These are phyloP conservation scores for Mythimna albipuncta DNA, from an alignment of 2,888 invertebrate genomes.

Conservation along the genomic window DNA sequence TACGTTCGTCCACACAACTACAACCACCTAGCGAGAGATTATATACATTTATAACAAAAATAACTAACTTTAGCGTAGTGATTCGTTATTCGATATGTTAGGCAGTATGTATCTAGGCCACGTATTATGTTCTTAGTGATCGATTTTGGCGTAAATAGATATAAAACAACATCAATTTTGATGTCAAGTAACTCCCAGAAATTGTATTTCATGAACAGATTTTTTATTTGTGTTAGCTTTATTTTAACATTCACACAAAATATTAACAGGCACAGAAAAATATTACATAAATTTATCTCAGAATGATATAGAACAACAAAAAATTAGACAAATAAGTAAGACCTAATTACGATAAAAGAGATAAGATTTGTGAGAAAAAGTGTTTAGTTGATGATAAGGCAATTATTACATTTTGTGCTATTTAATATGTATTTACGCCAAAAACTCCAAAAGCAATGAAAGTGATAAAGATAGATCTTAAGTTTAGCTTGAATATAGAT, in stretches of 20 bases:
- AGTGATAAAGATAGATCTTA: constrained; percentile 47
- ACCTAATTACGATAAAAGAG: background rate
- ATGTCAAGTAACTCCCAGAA: background rate
- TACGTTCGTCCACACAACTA: constrained; percentile 80
- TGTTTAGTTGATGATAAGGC: background rate
- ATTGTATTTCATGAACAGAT: no score
- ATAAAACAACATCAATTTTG: background rate
- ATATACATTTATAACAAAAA: constrained; percentile 79
- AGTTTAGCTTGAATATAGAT: constrained; percentile 55
- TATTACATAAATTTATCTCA: no score
- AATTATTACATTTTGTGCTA: background rate
- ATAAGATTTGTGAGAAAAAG: background rate
- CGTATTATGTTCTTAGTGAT: constrained; percentile 71
- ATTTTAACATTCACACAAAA: background rate
- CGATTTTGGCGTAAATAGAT: constrained; percentile 59
- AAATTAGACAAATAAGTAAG: background rate
- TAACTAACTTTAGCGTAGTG: constrained; percentile 82
- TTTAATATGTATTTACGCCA: constrained; percentile 63
- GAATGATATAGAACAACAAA: background rate
- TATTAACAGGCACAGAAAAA: no score
- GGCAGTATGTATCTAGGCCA: constrained; percentile 86
- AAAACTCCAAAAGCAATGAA: constrained; percentile 69
- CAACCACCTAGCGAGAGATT: constrained; percentile 81
- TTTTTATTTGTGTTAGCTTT: background rate
- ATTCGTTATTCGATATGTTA: constrained; percentile 87